These are phyloP conservation scores for Gymnobelideus leadbeateri DNA, from an alignment of 2,113 vertebrate species.

Conservation along the genomic window DNA sequence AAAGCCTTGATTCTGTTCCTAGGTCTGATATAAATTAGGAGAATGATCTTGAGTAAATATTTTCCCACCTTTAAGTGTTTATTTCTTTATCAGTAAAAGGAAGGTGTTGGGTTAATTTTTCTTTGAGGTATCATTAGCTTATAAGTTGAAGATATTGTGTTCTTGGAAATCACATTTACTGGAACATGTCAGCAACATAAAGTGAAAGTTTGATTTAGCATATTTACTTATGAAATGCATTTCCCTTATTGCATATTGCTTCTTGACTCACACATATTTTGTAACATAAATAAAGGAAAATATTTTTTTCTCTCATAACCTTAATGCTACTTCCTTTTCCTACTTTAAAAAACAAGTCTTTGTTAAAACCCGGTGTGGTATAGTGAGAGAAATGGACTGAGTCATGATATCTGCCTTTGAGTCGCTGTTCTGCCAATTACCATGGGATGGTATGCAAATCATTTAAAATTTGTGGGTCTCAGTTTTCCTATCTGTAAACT, in stretches of 20 bases:
- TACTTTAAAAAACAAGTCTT: not conserved
- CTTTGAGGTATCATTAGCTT: not conserved
- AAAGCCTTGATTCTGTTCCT: not conserved
- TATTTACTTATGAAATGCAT: not conserved
- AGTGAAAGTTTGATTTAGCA: not conserved
- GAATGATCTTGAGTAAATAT: not conserved
- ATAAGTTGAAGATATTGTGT: not conserved
- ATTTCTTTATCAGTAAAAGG: slow-evolving; percentile 2
- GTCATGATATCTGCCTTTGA: not conserved
- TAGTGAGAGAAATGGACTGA: not conserved
- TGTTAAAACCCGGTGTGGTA: not conserved
- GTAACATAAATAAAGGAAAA: not conserved
- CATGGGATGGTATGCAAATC: not conserved
- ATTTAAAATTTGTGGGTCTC: not conserved
- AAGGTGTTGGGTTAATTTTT: not conserved
- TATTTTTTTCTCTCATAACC: not conserved
- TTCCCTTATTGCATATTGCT: not conserved
- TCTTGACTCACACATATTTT: not conserved
- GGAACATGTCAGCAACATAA: not conserved
- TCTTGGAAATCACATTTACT: not conserved
- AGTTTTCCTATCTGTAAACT: not conserved
- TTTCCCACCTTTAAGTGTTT: not conserved
- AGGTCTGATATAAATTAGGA: slow-evolving; percentile 23
- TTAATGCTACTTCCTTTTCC: not conserved
- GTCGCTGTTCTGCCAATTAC: not conserved